Percentiles rank a stretch among this genome's conserved stretches.
Evolutionary conservation across 2,888 invertebrate species (phyloP).

Genomic region (Neoaliturus tenellus): DNA sequence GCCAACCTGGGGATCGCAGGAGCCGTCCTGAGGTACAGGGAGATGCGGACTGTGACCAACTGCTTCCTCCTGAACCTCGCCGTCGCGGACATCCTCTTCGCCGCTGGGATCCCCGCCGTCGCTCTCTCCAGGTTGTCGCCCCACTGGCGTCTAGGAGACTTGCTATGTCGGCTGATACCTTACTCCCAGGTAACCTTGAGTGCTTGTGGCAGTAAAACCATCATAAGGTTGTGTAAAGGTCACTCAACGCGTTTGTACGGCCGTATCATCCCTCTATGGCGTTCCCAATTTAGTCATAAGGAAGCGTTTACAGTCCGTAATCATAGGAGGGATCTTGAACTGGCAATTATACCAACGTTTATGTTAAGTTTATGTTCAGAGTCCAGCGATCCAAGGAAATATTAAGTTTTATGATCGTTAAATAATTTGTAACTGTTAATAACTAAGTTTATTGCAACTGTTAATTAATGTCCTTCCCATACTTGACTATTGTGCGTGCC

Average conservation of each 20-base stretch:
- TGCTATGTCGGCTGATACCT: slow-evolving; percentile 74
- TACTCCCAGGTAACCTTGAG: slow-evolving; percentile 74
- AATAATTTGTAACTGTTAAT: too few relatives aligned
- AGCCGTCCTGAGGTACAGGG: slow-evolving; percentile 74
- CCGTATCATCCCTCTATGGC: neutral
- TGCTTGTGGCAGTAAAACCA: slow-evolving; percentile 1
- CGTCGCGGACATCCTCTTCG: slow-evolving; percentile 79
- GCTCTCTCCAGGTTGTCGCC: slow-evolving; percentile 74
- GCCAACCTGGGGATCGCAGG: slow-evolving; percentile 75
- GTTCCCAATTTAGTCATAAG: neutral
- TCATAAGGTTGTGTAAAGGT: neutral
- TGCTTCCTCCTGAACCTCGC: slow-evolving; percentile 78
- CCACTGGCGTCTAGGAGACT: slow-evolving; percentile 75
- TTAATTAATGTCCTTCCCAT: too few relatives aligned
- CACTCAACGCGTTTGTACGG: neutral
- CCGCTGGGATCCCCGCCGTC: slow-evolving; percentile 75
- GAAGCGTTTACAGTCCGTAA: too few relatives aligned
- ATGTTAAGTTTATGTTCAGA: too few relatives aligned
- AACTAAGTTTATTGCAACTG: too few relatives aligned
- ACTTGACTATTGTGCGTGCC: too few relatives aligned
- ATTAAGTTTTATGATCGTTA: too few relatives aligned
- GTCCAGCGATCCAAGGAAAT: too few relatives aligned
- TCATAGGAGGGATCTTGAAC: too few relatives aligned
- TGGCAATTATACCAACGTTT: too few relatives aligned
- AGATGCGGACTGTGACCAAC: slow-evolving; percentile 77